A percentile compares a stretch with the other conserved stretches of the same genome.
These are phyloP conservation scores for Masticophis lateralis DNA, from an alignment of 2,797 vertebrate genomes.

Conservation along the genomic window DNA sequence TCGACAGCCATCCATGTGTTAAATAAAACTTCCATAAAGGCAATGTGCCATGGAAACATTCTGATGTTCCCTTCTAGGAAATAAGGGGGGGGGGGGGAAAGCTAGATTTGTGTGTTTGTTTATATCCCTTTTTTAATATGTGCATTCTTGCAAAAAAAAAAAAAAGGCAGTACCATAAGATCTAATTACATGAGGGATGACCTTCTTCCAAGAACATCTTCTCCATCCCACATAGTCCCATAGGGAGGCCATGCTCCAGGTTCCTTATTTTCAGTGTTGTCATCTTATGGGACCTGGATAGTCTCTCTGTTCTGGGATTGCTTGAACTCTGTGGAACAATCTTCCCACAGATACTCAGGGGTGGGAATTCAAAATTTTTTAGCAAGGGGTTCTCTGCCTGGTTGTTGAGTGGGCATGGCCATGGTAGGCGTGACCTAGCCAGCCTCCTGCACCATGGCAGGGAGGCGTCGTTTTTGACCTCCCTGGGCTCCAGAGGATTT, in stretches of 20 bases:
- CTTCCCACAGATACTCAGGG: not conserved
- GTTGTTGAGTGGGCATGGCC: too few relatives aligned
- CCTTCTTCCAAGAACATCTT: not conserved
- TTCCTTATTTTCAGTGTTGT: not conserved
- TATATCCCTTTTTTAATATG: not conserved
- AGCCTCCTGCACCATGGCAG: too few relatives aligned
- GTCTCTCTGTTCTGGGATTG: not conserved
- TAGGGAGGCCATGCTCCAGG: not conserved
- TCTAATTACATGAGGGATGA: not conserved
- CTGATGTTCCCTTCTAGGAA: not conserved
- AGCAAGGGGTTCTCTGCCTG: too few relatives aligned
- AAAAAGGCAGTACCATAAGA: not conserved
- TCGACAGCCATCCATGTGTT: slow-evolving; percentile 48
- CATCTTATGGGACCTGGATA: not conserved
- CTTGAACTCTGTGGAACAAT: not conserved
- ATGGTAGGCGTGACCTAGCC: too few relatives aligned
- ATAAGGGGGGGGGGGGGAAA: too few relatives aligned
- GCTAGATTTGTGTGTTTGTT: not conserved
- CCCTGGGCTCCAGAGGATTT: too few relatives aligned
- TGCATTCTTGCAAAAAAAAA: too few relatives aligned
- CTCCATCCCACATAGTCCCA: not conserved
- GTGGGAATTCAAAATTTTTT: too few relatives aligned
- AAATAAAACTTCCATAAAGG: slow-evolving; percentile 2
- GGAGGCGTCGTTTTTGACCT: too few relatives aligned
- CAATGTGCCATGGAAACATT: not conserved